Conservation (phyloP, 2,113 vertebrate genomes). For the Tor tambroides region DNA sequence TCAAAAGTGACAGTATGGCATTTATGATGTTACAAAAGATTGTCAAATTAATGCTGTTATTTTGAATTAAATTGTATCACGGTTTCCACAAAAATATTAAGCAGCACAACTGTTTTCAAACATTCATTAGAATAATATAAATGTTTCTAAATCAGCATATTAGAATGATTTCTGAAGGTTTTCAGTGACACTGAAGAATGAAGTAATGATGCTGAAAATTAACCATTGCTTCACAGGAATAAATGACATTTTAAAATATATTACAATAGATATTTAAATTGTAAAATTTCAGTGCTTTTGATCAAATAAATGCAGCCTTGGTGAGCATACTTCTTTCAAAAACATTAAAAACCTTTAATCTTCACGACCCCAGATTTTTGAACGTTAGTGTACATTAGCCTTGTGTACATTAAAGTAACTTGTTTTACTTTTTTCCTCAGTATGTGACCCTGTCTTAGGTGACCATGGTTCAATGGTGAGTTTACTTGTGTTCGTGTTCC, state of each 20-base stretch:
- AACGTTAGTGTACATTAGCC: not conserved
- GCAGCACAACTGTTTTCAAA: not conserved
- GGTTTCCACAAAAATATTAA: not conserved
- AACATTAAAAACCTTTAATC: not conserved
- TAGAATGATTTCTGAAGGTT: not conserved
- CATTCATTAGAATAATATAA: too few relatives aligned
- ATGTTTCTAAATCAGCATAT: not conserved
- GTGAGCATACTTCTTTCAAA: not conserved
- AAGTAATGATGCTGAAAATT: not conserved
- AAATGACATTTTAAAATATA: not conserved
- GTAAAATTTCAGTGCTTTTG: not conserved
- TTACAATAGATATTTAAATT: not conserved
- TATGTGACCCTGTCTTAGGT: slow-evolving; percentile 96
- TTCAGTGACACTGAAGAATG: not conserved
- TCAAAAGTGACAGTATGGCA: not conserved
- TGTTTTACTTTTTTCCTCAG: slow-evolving; percentile 71
- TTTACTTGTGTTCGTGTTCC: slow-evolving; percentile 14
- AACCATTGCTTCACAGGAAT: too few relatives aligned
- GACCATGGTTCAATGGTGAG: slow-evolving; percentile 99
- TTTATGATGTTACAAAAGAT: not conserved
- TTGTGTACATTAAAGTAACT: not conserved
- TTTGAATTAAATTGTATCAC: not conserved
- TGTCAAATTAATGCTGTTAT: not conserved
- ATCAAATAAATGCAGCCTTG: not conserved
- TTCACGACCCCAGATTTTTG: not conserved